These are phyloP conservation scores for Harpalus rubripes DNA, from an alignment of 2,888 invertebrate species.

Conservation along the genomic window DNA sequence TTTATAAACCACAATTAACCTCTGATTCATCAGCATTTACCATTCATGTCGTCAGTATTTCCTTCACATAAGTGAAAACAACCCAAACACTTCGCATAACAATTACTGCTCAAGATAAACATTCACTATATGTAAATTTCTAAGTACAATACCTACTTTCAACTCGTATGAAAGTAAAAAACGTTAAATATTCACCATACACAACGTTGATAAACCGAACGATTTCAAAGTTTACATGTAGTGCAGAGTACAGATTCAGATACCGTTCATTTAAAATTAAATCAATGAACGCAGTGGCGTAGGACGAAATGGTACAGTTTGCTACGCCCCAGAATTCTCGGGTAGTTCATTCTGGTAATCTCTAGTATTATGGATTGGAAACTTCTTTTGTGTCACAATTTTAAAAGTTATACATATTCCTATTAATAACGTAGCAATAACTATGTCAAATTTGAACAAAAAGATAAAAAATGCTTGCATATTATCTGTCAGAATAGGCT, in stretches of 20 bases:
- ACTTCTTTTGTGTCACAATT: too few relatives aligned
- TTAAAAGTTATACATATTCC: too few relatives aligned
- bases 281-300: not conserved
- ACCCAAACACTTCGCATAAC: not conserved
- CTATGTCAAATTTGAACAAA: too few relatives aligned
- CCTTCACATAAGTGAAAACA: slow-evolving; percentile 7
- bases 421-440: too few relatives aligned
- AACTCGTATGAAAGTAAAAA: slow-evolving; percentile 18
- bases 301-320: not conserved
- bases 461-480: too few relatives aligned
- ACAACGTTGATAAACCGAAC: not conserved
- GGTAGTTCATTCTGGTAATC: too few relatives aligned
- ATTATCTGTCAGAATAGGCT: too few relatives aligned
- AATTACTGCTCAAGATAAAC: slow-evolving; percentile 6
- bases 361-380: too few relatives aligned
- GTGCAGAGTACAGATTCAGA: not conserved
- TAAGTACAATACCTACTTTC: slow-evolving; percentile 28
- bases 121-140: slow-evolving; percentile 25
- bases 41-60: not conserved
- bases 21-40: slow-evolving; percentile 21
- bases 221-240: slow-evolving; percentile 2
- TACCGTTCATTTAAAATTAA: slow-evolving; percentile 30
- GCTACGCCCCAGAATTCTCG: not conserved
- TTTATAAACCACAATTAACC: slow-evolving; percentile 25
- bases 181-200: slow-evolving; percentile 1